Evolutionary conservation across 2,888 invertebrate genomes (phyloP), one percentile per base, ranked within the genome.

Genomic region (Drosophila mimetica): DNA sequence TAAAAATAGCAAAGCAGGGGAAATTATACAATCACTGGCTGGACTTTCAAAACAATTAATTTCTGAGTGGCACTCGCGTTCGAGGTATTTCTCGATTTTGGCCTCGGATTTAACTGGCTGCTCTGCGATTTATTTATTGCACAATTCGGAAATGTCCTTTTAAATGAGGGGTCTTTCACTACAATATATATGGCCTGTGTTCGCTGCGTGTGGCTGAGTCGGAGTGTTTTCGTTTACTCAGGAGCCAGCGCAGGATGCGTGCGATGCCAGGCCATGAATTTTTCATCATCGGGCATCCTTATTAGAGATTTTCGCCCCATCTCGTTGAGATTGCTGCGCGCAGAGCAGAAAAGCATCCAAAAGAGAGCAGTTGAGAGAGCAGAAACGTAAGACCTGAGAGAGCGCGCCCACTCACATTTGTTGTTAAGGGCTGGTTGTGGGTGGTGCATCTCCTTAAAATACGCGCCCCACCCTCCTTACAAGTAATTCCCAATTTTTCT

Each of bases 211-310:
- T 86, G 84, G 75, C 82, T 76, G 85, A 88, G 89, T 88, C 90
- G 83, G 88, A 88, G 90, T 90, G 86, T 90, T 88, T 79, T 79
- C 88, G 88, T 90, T 90, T 83, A 89, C 90, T 90, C 89, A 81
- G 71, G 84, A 84, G 82, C 87, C 82, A 79, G 85, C 75, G 76
- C 79, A 77, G 72, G 79, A 81, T 83, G 80, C 78, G 75, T 77
- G 79, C 79, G 79, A 79, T 79, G 86, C 76, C 70, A 77, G 72
- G 76, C 75, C 74, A 89, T 90, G 87, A 88, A 90, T 89, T 89
- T 89, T 89, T 89, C 76, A 89, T 89, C 60, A 37, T 36, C 55
- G 55, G 46, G 80, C 79, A 78, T 84, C 78, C 76, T 83, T 81
- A 88, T 81, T 89, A 77, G 79, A 78, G 82, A 85, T 85, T 81